A percentile compares a stretch with the other conserved stretches of the same genome.
Conservation (phyloP, 2,797 vertebrate species). For the Coregonus sp. region DNA sequence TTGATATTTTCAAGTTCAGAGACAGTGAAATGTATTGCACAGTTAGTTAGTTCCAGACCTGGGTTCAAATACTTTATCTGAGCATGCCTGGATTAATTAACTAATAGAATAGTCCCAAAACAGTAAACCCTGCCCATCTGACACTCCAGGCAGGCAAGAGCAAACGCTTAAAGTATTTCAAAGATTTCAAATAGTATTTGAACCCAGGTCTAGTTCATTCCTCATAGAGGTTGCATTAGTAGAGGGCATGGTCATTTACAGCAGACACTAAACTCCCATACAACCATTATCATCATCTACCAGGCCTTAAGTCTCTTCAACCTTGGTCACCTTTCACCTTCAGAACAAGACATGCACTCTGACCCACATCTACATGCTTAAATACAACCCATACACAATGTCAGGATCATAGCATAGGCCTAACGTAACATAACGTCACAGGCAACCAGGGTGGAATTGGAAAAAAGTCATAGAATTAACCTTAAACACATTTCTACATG, state of each 20-base stretch:
- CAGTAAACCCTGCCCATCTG: background rate
- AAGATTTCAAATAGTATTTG: background rate
- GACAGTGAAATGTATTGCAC: slow-evolving; percentile 85
- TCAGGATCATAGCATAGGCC: background rate
- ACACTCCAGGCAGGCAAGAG: background rate
- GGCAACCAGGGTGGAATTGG: background rate
- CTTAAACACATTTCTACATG: background rate
- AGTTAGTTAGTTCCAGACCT: slow-evolving; percentile 70
- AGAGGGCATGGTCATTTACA: slow-evolving; percentile 63
- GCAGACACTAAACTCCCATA: slow-evolving; percentile 51
- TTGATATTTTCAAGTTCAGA: slow-evolving; percentile 74
- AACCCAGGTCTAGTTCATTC: slow-evolving; percentile 51
- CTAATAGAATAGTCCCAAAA: background rate
- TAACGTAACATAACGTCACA: background rate
- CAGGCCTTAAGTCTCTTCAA: background rate
- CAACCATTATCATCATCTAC: background rate
- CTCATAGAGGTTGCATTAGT: slow-evolving; percentile 83
- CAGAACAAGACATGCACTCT: slow-evolving; percentile 14
- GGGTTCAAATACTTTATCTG: background rate
- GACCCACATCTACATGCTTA: slow-evolving; percentile 36
- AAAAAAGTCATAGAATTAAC: background rate
- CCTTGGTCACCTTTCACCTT: slow-evolving; percentile 4
- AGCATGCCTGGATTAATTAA: background rate
- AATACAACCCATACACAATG: slow-evolving; percentile 23
- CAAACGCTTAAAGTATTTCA: background rate